Evolutionary conservation across 2,797 vertebrate genomes (phyloP).

Genomic region (Rhynchotus rufescens): DNA sequence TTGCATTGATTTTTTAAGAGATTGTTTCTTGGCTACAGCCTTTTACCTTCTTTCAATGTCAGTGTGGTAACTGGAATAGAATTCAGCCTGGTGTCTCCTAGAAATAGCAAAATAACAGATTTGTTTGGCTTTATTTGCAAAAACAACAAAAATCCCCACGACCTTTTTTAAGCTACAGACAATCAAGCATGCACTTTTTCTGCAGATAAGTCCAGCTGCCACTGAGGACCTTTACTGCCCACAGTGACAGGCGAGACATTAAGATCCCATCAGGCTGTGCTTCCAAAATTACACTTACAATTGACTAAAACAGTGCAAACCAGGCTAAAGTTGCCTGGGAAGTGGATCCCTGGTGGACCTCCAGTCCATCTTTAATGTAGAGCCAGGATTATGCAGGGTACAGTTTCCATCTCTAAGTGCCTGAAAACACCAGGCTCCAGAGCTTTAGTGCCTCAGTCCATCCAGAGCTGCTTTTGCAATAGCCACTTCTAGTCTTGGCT

Average conservation of each 20-base stretch:
- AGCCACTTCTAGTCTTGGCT: background rate
- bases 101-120: background rate
- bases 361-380: background rate
- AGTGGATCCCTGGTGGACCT: background rate
- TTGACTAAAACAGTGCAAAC: background rate
- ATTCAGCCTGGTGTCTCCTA: background rate
- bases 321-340: background rate
- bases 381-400: background rate
- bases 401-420: background rate
- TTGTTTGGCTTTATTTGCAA: background rate
- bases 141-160: background rate
- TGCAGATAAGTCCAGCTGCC: background rate
- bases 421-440: background rate
- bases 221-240: background rate
- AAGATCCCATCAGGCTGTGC: background rate
- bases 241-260: background rate
- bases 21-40: background rate
- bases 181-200: too few relatives aligned
- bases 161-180: background rate
- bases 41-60: background rate
- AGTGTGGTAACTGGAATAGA: background rate
- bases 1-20: background rate
- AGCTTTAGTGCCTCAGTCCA: background rate
- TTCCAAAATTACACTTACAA: background rate
- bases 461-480: background rate